Evolutionary conservation across 2,888 invertebrate species (phyloP).

Genomic region (Byasa hedistus): DNA sequence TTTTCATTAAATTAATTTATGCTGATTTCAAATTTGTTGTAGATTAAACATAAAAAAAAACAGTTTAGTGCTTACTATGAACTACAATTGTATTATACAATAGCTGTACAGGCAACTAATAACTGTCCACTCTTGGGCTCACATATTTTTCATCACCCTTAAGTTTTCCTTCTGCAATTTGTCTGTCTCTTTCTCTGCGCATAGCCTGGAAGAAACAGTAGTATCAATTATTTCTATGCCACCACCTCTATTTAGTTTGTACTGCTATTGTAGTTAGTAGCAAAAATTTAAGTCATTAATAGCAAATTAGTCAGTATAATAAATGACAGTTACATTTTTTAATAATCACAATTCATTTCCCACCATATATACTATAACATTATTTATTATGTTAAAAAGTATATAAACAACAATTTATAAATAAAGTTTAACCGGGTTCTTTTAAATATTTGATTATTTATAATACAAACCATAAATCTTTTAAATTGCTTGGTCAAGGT

Average conservation of each 20-base stretch:
- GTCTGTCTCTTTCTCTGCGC: constrained; percentile 82
- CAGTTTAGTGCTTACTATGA: constrained; percentile 11
- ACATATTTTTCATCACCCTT: constrained; percentile 80
- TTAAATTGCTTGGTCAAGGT: constrained; percentile 79
- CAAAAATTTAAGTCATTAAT: too few species aligned
- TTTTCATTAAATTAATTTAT: neutral
- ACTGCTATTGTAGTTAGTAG: too few species aligned
- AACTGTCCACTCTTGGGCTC: constrained; percentile 81
- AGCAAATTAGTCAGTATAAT: too few species aligned
- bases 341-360: too few species aligned
- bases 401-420: too few species aligned
- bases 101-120: constrained; percentile 49
- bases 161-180: constrained; percentile 82
- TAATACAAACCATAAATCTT: constrained; percentile 73
- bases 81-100: constrained; percentile 16
- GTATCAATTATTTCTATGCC: neutral
- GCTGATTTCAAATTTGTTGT: neutral
- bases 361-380: too few species aligned
- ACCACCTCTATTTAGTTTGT: too few species aligned
- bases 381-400: too few species aligned
- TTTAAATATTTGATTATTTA: neutral
- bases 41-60: neutral
- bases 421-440: neutral
- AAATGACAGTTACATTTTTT: too few species aligned
- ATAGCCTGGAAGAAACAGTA: constrained; percentile 70